Conservation (phyloP, 2,113 vertebrate species). For the Pseudois nayaur region DNA sequence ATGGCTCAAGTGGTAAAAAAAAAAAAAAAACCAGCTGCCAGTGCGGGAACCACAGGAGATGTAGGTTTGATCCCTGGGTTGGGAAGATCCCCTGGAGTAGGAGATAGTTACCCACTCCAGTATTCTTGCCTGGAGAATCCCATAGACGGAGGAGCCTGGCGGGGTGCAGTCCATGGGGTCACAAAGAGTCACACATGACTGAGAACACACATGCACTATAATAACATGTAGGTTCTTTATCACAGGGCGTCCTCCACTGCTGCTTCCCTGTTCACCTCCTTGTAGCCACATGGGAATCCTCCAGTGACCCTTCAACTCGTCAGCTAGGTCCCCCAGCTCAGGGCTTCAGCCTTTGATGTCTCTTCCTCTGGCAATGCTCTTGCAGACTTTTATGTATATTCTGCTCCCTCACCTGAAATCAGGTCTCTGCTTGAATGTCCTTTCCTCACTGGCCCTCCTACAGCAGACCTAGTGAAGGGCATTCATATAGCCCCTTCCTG, state of each 20-base stretch:
- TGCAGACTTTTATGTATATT: not conserved
- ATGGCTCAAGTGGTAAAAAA: not conserved
- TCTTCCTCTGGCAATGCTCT: not conserved
- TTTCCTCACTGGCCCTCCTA: not conserved
- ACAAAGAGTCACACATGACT: not conserved
- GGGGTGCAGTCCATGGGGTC: not conserved
- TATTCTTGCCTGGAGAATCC: not conserved
- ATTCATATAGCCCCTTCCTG: not conserved
- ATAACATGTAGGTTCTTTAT: not conserved
- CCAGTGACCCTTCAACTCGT: not conserved
- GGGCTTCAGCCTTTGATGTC: not conserved
- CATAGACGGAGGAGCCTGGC: not conserved
- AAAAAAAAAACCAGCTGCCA: not conserved
- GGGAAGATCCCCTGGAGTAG: not conserved
- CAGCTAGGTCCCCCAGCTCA: not conserved
- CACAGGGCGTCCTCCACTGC: not conserved
- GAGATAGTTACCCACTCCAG: not conserved
- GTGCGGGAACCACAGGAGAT: not conserved
- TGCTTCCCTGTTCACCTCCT: not conserved
- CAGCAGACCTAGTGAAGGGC: not conserved
- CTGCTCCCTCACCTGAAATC: not conserved
- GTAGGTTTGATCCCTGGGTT: not conserved
- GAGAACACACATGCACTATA: not conserved
- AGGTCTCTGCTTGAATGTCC: not conserved
- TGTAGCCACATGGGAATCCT: not conserved